Percentiles rank a stretch among this genome's conserved stretches.
phyloP scores from a whole-genome alignment of 2,797 vertebrate species.

The Rhynchonycteris naso region DNA sequence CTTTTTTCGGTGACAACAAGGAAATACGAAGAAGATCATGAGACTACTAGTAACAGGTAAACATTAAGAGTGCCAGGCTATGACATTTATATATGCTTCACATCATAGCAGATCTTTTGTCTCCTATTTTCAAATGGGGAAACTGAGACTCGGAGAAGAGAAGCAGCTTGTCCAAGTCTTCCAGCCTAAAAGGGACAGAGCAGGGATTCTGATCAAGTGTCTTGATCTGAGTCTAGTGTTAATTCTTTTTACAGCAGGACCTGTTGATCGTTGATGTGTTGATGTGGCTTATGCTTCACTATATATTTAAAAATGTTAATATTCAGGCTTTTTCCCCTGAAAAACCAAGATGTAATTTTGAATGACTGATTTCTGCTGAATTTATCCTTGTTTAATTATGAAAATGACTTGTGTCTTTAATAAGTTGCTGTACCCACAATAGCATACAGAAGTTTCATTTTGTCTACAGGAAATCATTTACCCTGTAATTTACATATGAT shows the following conservation, averaged over 20 bases:
- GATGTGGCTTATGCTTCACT: background rate
- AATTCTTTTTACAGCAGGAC: background rate
- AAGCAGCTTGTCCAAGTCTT: background rate
- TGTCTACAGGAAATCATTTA: conserved; percentile 72
- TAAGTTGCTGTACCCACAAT: conserved; percentile 42
- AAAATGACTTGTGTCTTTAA: conserved; percentile 55
- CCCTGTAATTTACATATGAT: conserved; percentile 77
- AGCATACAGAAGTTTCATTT: conserved; percentile 42
- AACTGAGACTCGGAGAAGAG: background rate
- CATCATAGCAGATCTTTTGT: background rate
- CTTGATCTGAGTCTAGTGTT: background rate
- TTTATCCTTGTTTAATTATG: conserved; percentile 71
- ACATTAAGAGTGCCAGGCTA: background rate
- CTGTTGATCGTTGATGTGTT: background rate
- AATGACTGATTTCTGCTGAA: conserved; percentile 58
- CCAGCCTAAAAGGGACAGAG: background rate
- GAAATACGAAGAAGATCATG: background rate
- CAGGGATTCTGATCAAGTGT: background rate
- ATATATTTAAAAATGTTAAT: conserved; percentile 24
- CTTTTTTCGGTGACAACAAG: background rate
- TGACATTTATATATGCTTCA: background rate
- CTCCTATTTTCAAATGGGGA: background rate
- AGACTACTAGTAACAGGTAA: background rate
- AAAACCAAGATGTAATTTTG: conserved; percentile 52
- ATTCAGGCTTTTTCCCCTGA: background rate